A percentile compares a stretch with the other conserved stretches of the same genome.
These are phyloP conservation scores for Vesta saturnalis DNA, from an alignment of 2,888 invertebrate genomes.

Conservation along the genomic window DNA sequence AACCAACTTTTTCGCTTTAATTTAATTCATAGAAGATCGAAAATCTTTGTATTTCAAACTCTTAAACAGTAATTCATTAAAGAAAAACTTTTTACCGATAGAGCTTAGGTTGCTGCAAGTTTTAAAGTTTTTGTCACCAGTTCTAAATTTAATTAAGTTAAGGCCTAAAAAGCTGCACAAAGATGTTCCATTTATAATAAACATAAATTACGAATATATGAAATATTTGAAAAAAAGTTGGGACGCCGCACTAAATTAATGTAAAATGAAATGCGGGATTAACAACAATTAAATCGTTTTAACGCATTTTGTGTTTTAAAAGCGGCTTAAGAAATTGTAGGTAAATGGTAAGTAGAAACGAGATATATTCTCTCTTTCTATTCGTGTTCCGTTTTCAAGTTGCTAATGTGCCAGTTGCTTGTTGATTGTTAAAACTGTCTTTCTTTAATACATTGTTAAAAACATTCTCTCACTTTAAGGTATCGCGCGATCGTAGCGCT, in stretches of 20 bases:
- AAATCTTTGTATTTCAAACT: not conserved
- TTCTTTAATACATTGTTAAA: conserved; percentile 36
- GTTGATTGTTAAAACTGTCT: conserved; percentile 45
- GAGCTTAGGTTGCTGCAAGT: no score
- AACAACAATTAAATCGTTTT: conserved; percentile 37
- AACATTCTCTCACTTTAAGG: conserved; percentile 19
- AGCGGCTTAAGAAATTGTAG: conserved; percentile 31
- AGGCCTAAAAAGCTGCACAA: no score
- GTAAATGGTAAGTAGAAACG: conserved; percentile 28
- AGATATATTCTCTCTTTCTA: conserved; percentile 24
- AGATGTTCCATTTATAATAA: no score
- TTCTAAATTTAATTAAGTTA: no score
- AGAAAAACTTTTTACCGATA: no score
- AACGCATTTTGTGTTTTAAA: conserved; percentile 37
- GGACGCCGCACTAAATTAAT: no score
- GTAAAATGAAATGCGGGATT: no score
- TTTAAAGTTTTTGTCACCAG: no score
- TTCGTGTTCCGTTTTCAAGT: conserved; percentile 26
- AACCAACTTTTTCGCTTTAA: not conserved
- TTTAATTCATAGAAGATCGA: not conserved
- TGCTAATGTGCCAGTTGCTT: conserved; percentile 45
- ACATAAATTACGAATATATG: no score
- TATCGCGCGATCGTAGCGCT: conserved; percentile 38
- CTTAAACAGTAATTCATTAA: no score
- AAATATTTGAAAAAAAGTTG: no score